Conservation (phyloP, 2,797 vertebrate genomes). For the Cebuella pygmaea region DNA sequence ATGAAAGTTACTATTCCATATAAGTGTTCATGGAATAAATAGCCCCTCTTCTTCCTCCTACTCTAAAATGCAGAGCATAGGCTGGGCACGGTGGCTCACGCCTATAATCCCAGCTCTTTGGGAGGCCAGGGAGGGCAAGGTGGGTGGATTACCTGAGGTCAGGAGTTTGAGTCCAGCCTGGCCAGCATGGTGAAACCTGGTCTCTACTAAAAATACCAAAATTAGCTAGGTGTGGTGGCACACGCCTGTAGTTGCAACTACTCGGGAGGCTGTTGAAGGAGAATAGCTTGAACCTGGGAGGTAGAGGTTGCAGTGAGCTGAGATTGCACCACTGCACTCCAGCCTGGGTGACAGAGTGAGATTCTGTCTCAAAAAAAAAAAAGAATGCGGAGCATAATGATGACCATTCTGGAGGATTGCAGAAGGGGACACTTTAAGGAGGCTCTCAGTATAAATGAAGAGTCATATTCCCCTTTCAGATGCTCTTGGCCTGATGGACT, state of each 20-base stretch:
- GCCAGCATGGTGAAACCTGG: background rate
- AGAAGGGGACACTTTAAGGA: background rate
- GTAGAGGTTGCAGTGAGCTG: background rate
- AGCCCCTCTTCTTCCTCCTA: background rate
- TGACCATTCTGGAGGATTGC: background rate
- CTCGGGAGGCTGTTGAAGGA: background rate
- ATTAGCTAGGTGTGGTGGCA: background rate
- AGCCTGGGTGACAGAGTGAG: background rate
- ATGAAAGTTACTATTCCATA: background rate
- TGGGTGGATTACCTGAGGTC: background rate
- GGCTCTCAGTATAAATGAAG: background rate
- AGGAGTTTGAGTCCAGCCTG: background rate
- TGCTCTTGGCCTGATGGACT: background rate
- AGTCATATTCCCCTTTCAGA: background rate
- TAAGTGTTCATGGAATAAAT: background rate
- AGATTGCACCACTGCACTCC: background rate
- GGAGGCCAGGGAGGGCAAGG: background rate
- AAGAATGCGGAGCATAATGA: background rate
- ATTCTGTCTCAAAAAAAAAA: background rate
- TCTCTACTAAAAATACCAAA: background rate
- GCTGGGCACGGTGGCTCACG: rapidly evolving
- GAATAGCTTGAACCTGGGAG: background rate
- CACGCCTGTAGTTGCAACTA: rapidly evolving
- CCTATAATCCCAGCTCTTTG: background rate
- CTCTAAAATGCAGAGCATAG: background rate